Conservation (phyloP, 53 echinoderm and acorn worm genomes). For the Mesocentrotus franciscanus region DNA sequence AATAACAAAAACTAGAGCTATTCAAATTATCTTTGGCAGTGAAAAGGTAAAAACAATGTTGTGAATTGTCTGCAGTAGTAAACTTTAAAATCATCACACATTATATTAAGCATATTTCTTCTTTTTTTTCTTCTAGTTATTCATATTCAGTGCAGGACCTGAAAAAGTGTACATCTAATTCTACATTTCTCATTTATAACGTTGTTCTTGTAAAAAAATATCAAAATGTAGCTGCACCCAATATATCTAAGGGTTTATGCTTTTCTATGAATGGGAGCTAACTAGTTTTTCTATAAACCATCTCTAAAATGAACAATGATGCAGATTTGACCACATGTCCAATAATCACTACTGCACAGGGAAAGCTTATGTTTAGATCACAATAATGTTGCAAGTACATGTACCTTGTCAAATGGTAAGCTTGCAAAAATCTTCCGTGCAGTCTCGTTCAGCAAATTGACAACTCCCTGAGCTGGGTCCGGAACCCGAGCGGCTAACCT, state of each 20-base stretch:
- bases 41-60: too few species aligned
- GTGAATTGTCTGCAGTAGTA: too few species aligned
- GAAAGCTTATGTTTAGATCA: neutral
- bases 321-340: neutral
- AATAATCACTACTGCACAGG: neutral
- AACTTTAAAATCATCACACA: too few species aligned
- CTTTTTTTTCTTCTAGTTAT: too few species aligned
- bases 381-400: neutral
- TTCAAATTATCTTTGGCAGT: too few species aligned
- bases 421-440: slow-evolving; percentile 25
- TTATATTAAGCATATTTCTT: too few species aligned
- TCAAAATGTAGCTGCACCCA: neutral
- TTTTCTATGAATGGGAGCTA: neutral
- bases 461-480: slow-evolving; percentile 48
- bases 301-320: neutral
- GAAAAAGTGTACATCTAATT: neutral
- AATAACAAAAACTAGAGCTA: too few species aligned
- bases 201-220: neutral
- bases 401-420: slow-evolving; percentile 48
- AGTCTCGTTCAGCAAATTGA: slow-evolving; percentile 44
- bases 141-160: too few species aligned
- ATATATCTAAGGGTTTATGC: neutral
- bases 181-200: neutral
- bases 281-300: too few species aligned
- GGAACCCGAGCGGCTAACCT: neutral